Evolutionary conservation across 2,888 invertebrate species (phyloP).

Genomic region (Hypomecis punctinalis): DNA sequence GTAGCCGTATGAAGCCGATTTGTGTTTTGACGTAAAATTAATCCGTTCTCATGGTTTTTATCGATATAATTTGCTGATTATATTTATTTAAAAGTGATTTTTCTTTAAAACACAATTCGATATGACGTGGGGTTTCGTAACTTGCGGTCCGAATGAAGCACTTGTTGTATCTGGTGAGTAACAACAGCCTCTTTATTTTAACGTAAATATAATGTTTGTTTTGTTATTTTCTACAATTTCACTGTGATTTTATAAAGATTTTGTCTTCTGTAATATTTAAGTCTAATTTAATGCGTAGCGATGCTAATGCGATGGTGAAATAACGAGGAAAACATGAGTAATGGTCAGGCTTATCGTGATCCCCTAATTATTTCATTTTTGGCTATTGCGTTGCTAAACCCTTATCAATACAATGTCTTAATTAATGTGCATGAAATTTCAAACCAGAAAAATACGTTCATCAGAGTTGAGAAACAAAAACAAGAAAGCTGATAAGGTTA

Average conservation of each 20-base stretch:
- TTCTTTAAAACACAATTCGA: slow-evolving; percentile 44
- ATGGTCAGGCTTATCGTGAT: slow-evolving; percentile 1
- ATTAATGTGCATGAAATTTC: no score
- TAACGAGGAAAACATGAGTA: not conserved
- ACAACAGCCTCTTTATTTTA: slow-evolving; percentile 14
- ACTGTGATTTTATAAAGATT: not conserved
- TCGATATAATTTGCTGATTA: slow-evolving; percentile 51
- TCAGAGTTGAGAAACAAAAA: no score
- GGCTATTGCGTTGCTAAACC: not conserved
- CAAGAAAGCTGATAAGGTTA: no score
- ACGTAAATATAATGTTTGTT: slow-evolving; percentile 18
- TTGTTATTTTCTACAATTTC: not conserved
- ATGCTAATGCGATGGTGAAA: slow-evolving; percentile 2
- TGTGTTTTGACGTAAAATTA: slow-evolving; percentile 61
- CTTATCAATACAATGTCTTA: not conserved
- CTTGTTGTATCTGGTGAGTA: slow-evolving; percentile 95
- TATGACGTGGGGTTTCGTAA: slow-evolving; percentile 96
- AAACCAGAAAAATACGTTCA: no score
- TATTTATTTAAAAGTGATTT: slow-evolving; percentile 55
- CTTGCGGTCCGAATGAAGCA: slow-evolving; percentile 97
- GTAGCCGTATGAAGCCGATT: slow-evolving; percentile 47
- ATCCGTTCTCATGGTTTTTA: slow-evolving; percentile 56
- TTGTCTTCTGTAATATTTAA: not conserved
- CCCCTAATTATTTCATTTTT: not conserved
- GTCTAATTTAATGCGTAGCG: not conserved